Percentiles rank a stretch among this genome's conserved stretches.
Evolutionary conservation across 2,113 vertebrate genomes (phyloP).

Genomic region (Rattus rattus): DNA sequence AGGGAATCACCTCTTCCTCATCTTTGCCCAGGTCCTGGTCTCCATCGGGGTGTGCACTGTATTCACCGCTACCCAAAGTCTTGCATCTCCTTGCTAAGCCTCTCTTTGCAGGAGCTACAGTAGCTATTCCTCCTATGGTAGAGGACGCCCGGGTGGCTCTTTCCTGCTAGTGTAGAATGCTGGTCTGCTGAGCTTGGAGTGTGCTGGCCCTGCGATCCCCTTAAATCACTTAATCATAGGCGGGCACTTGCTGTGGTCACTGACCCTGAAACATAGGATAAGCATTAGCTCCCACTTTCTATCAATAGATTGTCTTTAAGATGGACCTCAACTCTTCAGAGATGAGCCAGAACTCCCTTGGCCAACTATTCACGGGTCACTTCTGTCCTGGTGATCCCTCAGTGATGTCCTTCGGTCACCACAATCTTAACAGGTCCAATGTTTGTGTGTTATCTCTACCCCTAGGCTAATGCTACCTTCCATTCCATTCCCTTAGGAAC

Average conservation of each 20-base stretch:
- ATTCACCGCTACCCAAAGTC: neutral
- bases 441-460: rapidly evolving
- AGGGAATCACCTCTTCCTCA: rapidly evolving
- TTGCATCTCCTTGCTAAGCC: neutral
- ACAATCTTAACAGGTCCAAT: neutral
- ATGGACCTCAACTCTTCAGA: neutral
- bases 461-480: neutral
- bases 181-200: neutral
- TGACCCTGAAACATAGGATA: neutral
- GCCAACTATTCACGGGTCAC: neutral
- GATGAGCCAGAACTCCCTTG: neutral
- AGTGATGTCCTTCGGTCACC: neutral
- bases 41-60: no score
- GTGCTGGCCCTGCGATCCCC: neutral
- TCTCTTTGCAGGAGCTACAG: neutral
- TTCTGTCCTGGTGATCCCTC: neutral
- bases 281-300: neutral
- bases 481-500: neutral
- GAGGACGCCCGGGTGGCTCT: neutral
- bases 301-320: neutral
- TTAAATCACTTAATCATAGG: neutral
- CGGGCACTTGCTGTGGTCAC: neutral
- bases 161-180: neutral
- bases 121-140: no score
- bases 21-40: no score